phyloP scores from a whole-genome alignment of 2,113 vertebrate species.

The Ammodytes marinus region DNA sequence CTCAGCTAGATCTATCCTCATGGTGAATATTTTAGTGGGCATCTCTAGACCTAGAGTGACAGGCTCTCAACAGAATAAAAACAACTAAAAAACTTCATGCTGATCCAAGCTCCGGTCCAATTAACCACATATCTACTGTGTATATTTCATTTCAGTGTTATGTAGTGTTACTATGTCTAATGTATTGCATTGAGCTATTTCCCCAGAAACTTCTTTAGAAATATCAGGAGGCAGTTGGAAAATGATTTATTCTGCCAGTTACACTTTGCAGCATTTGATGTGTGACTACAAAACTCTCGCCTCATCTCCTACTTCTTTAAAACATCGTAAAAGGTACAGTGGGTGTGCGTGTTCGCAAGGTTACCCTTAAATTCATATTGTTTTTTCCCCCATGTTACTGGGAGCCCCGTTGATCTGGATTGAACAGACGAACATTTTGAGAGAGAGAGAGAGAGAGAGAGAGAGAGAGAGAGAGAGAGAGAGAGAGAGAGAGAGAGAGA shows the following conservation, averaged over 20 bases:
- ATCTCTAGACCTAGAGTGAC: constrained; percentile 13
- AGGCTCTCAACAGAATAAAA: background rate
- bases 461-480: too few relatives aligned
- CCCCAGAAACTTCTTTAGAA: constrained; percentile 11
- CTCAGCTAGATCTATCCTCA: constrained; percentile 8
- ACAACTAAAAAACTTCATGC: constrained; percentile 17
- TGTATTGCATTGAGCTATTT: background rate
- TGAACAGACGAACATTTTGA: constrained; percentile 16
- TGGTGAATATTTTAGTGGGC: constrained; percentile 48
- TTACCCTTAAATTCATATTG: background rate
- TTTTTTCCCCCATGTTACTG: constrained; percentile 6
- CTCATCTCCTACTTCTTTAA: too few relatives aligned
- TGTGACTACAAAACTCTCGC: too few relatives aligned
- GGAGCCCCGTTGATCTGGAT: constrained; percentile 40
- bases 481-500: too few relatives aligned
- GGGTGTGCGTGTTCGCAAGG: background rate
- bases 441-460: too few relatives aligned
- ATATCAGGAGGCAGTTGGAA: constrained; percentile 10
- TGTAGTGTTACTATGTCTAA: constrained; percentile 14
- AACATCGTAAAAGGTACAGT: too few relatives aligned
- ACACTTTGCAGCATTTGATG: background rate
- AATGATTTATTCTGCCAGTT: background rate
- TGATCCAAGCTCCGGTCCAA: constrained; percentile 51
- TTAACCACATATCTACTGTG: constrained; percentile 35
- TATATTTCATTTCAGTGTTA: constrained; percentile 33